These are phyloP conservation scores for Otolemur garnettii DNA, from an alignment of 2,113 vertebrate species.

Conservation along the genomic window DNA sequence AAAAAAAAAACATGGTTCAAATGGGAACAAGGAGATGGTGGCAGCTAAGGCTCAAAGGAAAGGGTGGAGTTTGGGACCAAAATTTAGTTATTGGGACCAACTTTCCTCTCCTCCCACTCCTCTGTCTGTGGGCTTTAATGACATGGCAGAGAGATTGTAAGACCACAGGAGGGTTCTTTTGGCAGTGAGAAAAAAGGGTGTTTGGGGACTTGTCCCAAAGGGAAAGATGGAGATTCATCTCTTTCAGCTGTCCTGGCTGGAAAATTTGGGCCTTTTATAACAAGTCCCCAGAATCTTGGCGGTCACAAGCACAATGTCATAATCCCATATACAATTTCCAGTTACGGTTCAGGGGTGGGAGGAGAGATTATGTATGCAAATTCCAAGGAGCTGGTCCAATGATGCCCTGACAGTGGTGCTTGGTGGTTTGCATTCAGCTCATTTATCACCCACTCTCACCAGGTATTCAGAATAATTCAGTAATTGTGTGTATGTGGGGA, in stretches of 20 bases:
- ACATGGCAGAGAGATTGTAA: neutral
- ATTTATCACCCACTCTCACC: neutral
- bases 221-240: neutral
- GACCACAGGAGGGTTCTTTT: neutral
- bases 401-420: neutral
- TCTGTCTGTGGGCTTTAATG: neutral
- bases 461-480: constrained; percentile 37
- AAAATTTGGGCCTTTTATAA: neutral
- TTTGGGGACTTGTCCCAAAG: neutral
- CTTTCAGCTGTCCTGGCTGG: neutral
- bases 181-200: neutral
- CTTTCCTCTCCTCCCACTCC: neutral
- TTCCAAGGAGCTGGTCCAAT: neutral
- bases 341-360: neutral
- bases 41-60: neutral
- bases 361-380: neutral
- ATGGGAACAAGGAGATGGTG: neutral
- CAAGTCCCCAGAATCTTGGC: neutral
- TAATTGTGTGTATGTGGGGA: neutral
- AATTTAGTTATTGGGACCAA: neutral
- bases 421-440: constrained; percentile 8
- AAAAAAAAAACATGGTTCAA: neutral
- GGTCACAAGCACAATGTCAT: neutral
- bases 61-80: neutral
- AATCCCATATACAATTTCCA: neutral